phyloP scores from a whole-genome alignment of 2,797 vertebrate genomes.

The Pangasius sanitwongsei region DNA sequence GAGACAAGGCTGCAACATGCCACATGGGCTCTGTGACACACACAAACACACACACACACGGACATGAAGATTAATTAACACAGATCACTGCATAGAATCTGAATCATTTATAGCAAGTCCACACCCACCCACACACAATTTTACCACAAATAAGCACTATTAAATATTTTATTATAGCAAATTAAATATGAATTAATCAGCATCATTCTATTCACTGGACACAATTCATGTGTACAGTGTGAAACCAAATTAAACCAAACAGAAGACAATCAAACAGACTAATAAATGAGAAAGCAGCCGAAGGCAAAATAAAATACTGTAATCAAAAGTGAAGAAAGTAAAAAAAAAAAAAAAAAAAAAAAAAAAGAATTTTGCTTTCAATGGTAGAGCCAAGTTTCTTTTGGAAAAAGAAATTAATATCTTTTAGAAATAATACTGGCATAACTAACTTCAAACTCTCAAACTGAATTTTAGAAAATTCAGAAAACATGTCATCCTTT shows the following conservation, averaged over 20 bases:
- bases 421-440: neutral
- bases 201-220: neutral
- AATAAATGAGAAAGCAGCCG: neutral
- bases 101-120: neutral
- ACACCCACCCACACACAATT: constrained; percentile 50
- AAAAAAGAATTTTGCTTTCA: neutral
- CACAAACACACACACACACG: constrained; percentile 46
- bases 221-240: neutral
- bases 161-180: neutral
- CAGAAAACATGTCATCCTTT: neutral
- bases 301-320: neutral
- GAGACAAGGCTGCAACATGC: constrained; percentile 82
- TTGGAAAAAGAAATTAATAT: neutral
- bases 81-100: neutral
- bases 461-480: neutral
- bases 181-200: neutral
- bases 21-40: constrained; percentile 83
- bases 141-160: constrained; percentile 30
- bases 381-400: neutral
- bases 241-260: neutral
- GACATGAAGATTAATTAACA: neutral
- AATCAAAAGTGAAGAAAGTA: neutral
- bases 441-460: neutral
- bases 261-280: neutral
- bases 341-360: too few species aligned